These are phyloP conservation scores for Cyrtonyx montezumae DNA, from an alignment of 2,113 vertebrate species.

Conservation along the genomic window DNA sequence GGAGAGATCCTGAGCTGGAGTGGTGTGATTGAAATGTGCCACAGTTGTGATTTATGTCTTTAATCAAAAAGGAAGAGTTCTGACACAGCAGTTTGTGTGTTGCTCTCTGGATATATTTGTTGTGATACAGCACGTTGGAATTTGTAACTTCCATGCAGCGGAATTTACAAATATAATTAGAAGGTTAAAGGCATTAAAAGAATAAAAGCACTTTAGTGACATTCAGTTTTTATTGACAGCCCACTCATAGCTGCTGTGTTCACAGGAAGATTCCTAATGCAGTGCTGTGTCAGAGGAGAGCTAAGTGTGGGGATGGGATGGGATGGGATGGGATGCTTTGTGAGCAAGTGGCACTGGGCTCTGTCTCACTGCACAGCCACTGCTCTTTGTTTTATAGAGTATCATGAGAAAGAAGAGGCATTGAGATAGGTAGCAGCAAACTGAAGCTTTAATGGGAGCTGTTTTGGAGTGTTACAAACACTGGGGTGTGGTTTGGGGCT, in stretches of 20 bases:
- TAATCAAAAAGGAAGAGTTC: not conserved
- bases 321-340: too few species aligned
- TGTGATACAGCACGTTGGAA: constrained; percentile 10
- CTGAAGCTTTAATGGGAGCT: not conserved
- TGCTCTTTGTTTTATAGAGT: not conserved
- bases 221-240: constrained; percentile 39
- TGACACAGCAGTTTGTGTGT: not conserved
- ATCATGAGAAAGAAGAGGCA: not conserved
- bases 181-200: constrained; percentile 47
- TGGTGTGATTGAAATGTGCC: not conserved
- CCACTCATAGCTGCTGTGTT: constrained; percentile 11
- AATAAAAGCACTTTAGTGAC: constrained; percentile 35
- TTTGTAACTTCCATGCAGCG: not conserved
- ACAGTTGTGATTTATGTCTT: not conserved
- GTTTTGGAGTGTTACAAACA: not conserved
- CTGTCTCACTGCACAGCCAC: not conserved
- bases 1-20: not conserved
- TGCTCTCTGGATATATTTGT: not conserved
- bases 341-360: not conserved
- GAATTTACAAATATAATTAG: constrained; percentile 43
- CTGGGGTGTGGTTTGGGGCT: not conserved
- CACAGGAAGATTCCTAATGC: constrained; percentile 32
- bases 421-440: constrained; percentile 12
- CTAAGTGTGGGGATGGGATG: not conserved
- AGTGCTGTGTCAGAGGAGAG: constrained; percentile 49